A percentile compares a stretch with the other conserved stretches of the same genome.
Evolutionary conservation across 1,140 invertebrate species (phyloP).

Genomic region (Plectus sambesii): DNA sequence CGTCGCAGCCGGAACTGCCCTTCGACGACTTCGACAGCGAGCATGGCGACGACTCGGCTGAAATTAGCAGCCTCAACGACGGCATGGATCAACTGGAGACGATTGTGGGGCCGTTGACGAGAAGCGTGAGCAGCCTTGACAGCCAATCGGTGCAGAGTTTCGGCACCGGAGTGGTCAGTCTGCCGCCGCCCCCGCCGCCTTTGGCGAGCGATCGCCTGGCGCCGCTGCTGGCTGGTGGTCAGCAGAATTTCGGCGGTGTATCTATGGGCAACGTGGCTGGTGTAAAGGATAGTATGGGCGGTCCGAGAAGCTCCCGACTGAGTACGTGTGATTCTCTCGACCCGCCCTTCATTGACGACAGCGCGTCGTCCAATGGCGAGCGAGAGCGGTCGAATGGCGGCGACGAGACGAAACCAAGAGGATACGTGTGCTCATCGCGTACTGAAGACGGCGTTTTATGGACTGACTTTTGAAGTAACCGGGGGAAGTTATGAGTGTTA

Average conservation of each 20-base stretch:
- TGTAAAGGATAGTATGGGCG: too few relatives aligned
- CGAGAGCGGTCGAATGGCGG: too few relatives aligned
- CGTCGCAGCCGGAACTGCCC: not conserved
- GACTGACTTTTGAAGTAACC: too few relatives aligned
- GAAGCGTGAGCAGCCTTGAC: constrained; percentile 3
- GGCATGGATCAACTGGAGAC: constrained; percentile 17
- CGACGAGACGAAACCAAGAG: too few relatives aligned
- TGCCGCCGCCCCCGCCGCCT: not conserved
- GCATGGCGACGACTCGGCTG: constrained; percentile 11
- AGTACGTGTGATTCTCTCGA: too few relatives aligned
- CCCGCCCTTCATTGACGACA: too few relatives aligned
- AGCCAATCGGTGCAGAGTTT: constrained; percentile 4
- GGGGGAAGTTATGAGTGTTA: too few relatives aligned
- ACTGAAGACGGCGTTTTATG: too few relatives aligned
- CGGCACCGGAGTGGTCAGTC: not conserved
- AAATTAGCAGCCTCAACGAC: constrained; percentile 18
- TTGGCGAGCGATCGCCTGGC: not conserved
- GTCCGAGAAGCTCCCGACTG: too few relatives aligned
- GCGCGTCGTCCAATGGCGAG: too few relatives aligned
- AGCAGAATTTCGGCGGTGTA: not conserved
- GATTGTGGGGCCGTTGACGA: not conserved
- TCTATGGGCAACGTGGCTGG: too few relatives aligned
- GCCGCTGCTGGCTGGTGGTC: not conserved
- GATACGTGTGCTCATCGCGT: too few relatives aligned
- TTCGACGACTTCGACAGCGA: constrained; percentile 9